Conservation (phyloP, 2,888 invertebrate genomes). For the Choreutis nemorana region DNA sequence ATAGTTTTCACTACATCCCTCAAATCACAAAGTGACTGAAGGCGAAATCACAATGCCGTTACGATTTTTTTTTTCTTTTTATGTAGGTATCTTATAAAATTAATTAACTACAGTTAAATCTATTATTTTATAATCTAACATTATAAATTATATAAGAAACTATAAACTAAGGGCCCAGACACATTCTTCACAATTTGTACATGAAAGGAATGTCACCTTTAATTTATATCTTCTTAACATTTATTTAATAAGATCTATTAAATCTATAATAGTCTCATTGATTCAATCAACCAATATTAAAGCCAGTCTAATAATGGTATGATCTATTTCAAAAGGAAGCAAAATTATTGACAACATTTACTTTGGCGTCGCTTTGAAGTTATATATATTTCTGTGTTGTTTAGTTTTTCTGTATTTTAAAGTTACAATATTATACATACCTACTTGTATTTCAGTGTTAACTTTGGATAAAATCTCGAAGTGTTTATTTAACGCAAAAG, state of each 20-base stretch:
- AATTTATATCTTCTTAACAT: constrained; percentile 56
- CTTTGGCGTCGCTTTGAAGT: too few species aligned
- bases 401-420: too few species aligned
- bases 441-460: too few species aligned
- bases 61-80: constrained; percentile 24
- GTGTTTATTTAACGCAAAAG: too few species aligned
- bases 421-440: too few species aligned
- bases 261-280: constrained; percentile 43
- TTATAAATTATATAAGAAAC: constrained; percentile 60
- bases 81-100: constrained; percentile 21
- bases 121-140: constrained; percentile 16
- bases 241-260: constrained; percentile 48
- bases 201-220: constrained; percentile 67
- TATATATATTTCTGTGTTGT: too few species aligned
- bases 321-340: too few species aligned
- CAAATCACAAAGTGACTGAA: constrained; percentile 31
- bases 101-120: constrained; percentile 21
- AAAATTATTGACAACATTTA: too few species aligned
- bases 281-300: constrained; percentile 62
- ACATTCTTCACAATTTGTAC: constrained; percentile 60
- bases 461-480: too few species aligned
- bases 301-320: constrained; percentile 64
- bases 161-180: constrained; percentile 66
- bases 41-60: constrained; percentile 58
- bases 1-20: constrained; percentile 38